phyloP scores from a whole-genome alignment of 1,140 invertebrate species.

The Wiebesia pumilae region DNA sequence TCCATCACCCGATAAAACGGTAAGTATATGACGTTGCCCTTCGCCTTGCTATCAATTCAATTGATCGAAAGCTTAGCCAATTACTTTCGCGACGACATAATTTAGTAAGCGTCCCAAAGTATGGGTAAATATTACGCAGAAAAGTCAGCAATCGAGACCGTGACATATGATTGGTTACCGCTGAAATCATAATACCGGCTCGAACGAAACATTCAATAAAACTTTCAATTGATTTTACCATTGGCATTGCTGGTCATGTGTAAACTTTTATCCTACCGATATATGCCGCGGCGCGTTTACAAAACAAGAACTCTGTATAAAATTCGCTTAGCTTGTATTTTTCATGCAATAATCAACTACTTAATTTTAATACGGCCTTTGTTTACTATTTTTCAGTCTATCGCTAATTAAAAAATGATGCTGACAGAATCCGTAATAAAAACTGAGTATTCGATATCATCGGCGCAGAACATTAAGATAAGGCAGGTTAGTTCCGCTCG shows the following conservation, averaged over 20 bases:
- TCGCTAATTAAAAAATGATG: slow-evolving; percentile 43
- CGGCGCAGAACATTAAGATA: slow-evolving; percentile 42
- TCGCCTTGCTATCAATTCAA: background rate
- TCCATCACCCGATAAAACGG: background rate
- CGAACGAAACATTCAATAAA: background rate
- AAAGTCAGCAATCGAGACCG: background rate
- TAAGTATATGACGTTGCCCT: background rate
- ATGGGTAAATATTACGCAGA: background rate
- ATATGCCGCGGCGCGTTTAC: background rate
- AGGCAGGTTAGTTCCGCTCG: slow-evolving; percentile 51
- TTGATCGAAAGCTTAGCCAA: background rate
- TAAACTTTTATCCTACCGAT: background rate
- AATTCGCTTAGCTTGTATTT: too few species aligned
- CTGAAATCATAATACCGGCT: background rate
- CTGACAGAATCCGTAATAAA: slow-evolving; percentile 28
- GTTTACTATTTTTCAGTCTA: background rate
- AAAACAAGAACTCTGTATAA: background rate
- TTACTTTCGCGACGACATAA: background rate
- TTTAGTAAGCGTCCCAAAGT: background rate
- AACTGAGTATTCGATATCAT: slow-evolving; percentile 5
- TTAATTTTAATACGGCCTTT: background rate
- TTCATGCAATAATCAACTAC: too few species aligned
- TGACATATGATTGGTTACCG: background rate
- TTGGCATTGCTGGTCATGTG: background rate
- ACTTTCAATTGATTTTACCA: background rate